Evolutionary conservation across 2,797 vertebrate genomes (phyloP).

Genomic region (Pteronotus mesoamericanus): DNA sequence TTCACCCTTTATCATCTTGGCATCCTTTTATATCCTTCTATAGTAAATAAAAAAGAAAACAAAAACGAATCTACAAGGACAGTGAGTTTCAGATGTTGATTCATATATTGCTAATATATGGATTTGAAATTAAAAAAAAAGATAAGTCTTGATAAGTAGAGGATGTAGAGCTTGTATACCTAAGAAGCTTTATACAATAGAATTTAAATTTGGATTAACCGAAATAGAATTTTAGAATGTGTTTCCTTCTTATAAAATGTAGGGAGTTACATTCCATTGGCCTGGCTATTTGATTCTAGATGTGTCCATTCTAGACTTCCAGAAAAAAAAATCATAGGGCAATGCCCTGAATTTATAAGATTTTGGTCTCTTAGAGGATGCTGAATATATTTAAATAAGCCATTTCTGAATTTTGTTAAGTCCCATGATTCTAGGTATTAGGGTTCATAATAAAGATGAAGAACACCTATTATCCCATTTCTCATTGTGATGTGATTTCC

Average conservation of each 20-base stretch:
- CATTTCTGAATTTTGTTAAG: neutral
- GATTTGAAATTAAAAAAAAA: neutral
- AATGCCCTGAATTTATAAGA: neutral
- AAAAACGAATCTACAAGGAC: neutral
- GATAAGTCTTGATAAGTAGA: neutral
- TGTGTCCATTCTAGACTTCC: neutral
- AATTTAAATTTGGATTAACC: neutral
- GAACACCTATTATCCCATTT: neutral
- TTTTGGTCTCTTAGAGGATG: neutral
- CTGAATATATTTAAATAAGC: neutral
- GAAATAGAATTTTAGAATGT: neutral
- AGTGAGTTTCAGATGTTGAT: neutral
- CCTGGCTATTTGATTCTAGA: neutral
- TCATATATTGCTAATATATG: neutral
- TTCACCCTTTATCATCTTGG: neutral
- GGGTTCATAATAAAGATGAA: neutral
- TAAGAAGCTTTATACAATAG: neutral
- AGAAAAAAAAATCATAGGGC: neutral
- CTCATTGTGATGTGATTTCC: neutral
- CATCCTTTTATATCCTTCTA: neutral
- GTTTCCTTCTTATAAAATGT: neutral
- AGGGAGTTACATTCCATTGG: neutral
- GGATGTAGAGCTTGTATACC: neutral
- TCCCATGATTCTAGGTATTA: neutral
- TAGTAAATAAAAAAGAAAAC: neutral